Base-by-base conservation (phyloP, 2,113 vertebrate genomes). In the Andinoacara biseriatus region DNA sequence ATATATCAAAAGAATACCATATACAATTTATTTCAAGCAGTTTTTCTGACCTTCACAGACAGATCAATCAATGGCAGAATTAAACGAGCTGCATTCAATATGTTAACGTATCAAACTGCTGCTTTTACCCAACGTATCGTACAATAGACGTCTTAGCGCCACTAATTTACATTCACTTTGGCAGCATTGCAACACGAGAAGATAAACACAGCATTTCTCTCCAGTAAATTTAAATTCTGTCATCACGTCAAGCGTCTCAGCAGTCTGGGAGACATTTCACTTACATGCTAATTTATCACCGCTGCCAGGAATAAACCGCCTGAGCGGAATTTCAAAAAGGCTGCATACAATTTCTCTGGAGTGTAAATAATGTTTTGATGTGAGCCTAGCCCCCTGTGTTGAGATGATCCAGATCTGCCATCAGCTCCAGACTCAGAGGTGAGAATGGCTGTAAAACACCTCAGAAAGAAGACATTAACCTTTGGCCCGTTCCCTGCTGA, bases 321-420 rank as follows among this genome's bases (percentile, higher is more conserved):
- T 69, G 78, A 78, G 72, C 0, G 52, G 83, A 80, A 78, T 84
- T 72, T 88, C 43, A 88, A 84, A 82, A 84, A 76, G 60, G 74
- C 20, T 58, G 5, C 58, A 56, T 43, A 43, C 24, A 77, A 7
- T 69, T 29, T 75, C 67, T 4, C 46, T 24, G 82, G 46, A 85
- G 84, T 77, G 75, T 80, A 75, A 90, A 81, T 84, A 61, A 82
- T 81, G 79, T 10, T 81, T 57, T n/a, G n/a, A 74, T 52, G 61
- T 5, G 58, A 81, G 56, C 22, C 74, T 5, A 54, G 46, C 24
- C 18, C 43, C 0, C 5, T 46, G 74, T 40, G 67, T 14, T 26
- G 22, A 54, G 77, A 40, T 14, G 52, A 80, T 65, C 31, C 52
- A 26, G 61, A 80, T 79, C 31, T 74, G 72, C 63, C 33, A 29